A percentile compares a stretch with the other conserved stretches of the same genome.
Evolutionary conservation across 1,140 invertebrate species (phyloP).

Genomic region (Sycobia sp.): DNA sequence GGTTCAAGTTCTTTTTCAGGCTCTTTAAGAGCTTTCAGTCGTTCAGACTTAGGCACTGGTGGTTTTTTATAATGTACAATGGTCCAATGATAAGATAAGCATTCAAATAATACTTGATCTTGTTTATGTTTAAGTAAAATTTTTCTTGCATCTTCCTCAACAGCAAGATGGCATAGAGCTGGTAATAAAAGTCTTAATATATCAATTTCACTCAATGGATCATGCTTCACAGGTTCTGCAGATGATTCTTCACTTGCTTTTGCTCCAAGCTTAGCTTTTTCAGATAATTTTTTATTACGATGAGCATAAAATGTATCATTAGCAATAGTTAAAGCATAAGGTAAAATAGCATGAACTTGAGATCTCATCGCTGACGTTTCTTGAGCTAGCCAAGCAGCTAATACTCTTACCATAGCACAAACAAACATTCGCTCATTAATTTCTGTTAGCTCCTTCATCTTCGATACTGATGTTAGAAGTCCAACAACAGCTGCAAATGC

Average conservation of each 20-base stretch:
- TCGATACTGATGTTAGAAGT: conserved; percentile 73
- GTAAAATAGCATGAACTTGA: conserved; percentile 79
- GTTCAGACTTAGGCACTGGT: conserved; percentile 76
- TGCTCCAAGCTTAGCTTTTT: conserved; percentile 67
- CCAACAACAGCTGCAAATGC: conserved; percentile 83
- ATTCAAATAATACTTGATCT: conserved; percentile 80
- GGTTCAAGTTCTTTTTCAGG: conserved; percentile 76
- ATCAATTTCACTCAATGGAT: conserved; percentile 72
- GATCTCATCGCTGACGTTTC: conserved; percentile 88
- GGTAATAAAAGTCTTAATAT: conserved; percentile 81
- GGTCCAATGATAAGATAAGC: conserved; percentile 82
- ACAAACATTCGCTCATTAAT: conserved; percentile 77
- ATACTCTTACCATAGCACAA: conserved; percentile 79
- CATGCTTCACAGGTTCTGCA: conserved; percentile 54
- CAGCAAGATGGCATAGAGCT: conserved; percentile 85
- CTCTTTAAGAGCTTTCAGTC: conserved; percentile 73
- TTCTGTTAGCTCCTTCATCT: conserved; percentile 71
- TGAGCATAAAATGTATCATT: conserved; percentile 82
- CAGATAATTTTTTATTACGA: conserved; percentile 67
- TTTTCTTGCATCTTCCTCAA: conserved; percentile 84
- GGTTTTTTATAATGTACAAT: conserved; percentile 86
- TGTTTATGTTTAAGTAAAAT: conserved; percentile 80
- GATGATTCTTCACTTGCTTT: conserved; percentile 57
- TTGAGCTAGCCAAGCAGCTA: conserved; percentile 88
- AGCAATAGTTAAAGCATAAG: conserved; percentile 77